A percentile compares a stretch with the other conserved stretches of the same genome.
Evolutionary conservation across 2,888 invertebrate species (phyloP).

Genomic region (Meta bourneti): DNA sequence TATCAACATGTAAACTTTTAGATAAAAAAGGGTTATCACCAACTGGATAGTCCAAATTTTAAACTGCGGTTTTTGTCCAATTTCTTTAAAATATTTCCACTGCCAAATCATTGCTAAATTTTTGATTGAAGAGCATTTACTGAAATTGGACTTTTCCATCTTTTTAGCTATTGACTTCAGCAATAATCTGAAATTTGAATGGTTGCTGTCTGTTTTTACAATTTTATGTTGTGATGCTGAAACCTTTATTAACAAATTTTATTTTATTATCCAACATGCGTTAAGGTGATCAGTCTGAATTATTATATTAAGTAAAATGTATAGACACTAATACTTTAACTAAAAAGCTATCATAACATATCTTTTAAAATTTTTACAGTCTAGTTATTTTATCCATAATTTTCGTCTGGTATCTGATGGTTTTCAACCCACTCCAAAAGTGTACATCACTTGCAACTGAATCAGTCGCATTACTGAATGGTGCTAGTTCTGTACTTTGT

Average conservation of each 20-base stretch:
- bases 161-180: neutral
- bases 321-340: neutral
- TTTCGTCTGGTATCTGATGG: neutral
- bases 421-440: constrained; percentile 44
- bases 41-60: constrained; percentile 11
- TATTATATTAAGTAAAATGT: neutral
- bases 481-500: constrained; percentile 74
- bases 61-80: neutral
- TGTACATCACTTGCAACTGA: constrained; percentile 66
- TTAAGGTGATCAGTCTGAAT: neutral
- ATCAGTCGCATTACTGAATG: constrained; percentile 72
- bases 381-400: constrained; percentile 51
- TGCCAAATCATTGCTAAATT: neutral
- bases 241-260: neutral
- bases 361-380: constrained; percentile 8
- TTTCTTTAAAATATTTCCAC: neutral
- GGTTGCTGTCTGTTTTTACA: constrained; percentile 1
- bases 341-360: neutral
- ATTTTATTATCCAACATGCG: neutral
- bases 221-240: neutral
- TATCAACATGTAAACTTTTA: constrained; percentile 7
- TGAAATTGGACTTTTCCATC: neutral
- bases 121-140: neutral
- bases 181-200: neutral
- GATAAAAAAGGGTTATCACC: constrained; percentile 1